Evolutionary conservation across 2,797 vertebrate species (phyloP).

Genomic region (Anguilla megastoma): DNA sequence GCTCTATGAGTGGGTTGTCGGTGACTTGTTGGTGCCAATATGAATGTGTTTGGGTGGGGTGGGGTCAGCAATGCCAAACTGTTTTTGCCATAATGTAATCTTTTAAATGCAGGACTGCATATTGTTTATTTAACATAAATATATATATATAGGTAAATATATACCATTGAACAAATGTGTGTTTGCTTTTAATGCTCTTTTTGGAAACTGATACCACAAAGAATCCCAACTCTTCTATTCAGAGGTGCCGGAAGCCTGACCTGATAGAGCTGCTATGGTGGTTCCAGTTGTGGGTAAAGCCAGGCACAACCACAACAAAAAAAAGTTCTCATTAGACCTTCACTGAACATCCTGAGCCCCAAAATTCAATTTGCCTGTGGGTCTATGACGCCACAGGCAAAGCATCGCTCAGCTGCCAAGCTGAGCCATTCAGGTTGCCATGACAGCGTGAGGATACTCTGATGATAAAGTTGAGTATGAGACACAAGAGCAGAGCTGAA

Average conservation of each 20-base stretch:
- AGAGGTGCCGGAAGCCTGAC: not conserved
- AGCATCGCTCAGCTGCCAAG: not conserved
- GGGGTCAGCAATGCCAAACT: slow-evolving; percentile 58
- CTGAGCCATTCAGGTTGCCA: not conserved
- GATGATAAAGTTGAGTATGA: not conserved
- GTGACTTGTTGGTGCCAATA: slow-evolving; percentile 50
- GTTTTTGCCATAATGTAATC: slow-evolving; percentile 28
- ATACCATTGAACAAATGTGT: slow-evolving; percentile 5
- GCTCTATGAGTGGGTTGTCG: not conserved
- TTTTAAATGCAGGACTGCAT: slow-evolving; percentile 5
- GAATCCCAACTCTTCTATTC: not conserved
- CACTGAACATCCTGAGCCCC: not conserved
- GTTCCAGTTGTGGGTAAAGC: not conserved
- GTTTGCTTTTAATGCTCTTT: not conserved
- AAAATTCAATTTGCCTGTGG: not conserved
- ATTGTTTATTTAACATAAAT: slow-evolving; percentile 12
- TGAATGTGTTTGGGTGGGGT: slow-evolving; percentile 41
- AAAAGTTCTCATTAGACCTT: not conserved
- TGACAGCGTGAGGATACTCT: not conserved
- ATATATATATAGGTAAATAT: not conserved
- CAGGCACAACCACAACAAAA: not conserved
- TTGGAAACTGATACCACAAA: not conserved
- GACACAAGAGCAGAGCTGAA: not conserved
- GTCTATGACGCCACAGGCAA: not conserved
- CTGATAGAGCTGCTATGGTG: not conserved